Base-by-base conservation (phyloP, 2,888 invertebrate genomes). In the Erynnis tages region DNA sequence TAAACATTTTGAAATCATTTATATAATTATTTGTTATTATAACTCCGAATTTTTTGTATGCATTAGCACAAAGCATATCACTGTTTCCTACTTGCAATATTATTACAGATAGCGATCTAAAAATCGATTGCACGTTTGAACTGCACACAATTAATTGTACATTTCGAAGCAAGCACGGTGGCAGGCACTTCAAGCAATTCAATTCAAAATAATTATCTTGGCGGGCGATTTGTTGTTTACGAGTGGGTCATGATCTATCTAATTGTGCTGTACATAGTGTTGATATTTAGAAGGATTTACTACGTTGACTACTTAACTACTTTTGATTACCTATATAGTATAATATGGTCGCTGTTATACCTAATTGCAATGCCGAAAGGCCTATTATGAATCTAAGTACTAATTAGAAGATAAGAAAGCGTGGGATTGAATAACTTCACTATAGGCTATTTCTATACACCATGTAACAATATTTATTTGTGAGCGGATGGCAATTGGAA, bases 271-370 rank as follows among this genome's bases (percentile, higher is more conserved):
- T 49, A 45, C 48, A 19, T 41, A 38, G 48, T 59, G 60, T 59
- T 60, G 60, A 60, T 60, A 60, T 59, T 56, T 57, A 49, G 56
- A 60, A 57, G 54, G 57, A 60, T 60, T 59, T 55, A 56, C 54
- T 60, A 50, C 37, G 46, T 34, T 52, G 50, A 59, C 58, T 57
- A 57, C 50, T 40, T 17, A 40, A 43, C 32, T 54, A n/a, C 34
- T n/a, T n/a, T n/a, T n/a, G n/a, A n/a, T n/a, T n/a, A 44, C 27
- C 35, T 37, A 44, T 44, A 27, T 16, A 10, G 27, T 27, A 10
- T 35, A 35, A n/a, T n/a, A n/a, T n/a, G n/a, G n/a, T n/a, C n/a
- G 19, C 19, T 11, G 35, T n/a, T 13, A 19, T 11, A 8, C 23
- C 23, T 21, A 37, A 37, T 19, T 21, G 6, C 21, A 6, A 21